Evolutionary conservation across 2,113 vertebrate species (phyloP).

Genomic region (Leptocoma aspasia): DNA sequence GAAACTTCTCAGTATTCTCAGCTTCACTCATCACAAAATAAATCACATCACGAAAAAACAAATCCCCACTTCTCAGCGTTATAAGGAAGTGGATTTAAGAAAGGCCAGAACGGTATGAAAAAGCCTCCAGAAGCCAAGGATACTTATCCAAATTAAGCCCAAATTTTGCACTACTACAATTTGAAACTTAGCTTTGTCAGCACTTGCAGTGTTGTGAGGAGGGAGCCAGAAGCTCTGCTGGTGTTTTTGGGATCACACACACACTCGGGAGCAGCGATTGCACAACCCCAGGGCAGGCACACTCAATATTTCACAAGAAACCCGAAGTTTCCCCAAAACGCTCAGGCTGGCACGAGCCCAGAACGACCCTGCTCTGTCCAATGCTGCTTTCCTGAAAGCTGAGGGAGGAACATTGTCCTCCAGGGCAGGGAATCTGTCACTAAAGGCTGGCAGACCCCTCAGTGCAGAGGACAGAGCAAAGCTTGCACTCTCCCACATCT

Average conservation of each 20-base stretch:
- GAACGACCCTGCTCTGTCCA: not conserved
- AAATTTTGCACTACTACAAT: not conserved
- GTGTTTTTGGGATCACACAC: not conserved
- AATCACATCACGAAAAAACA: fast-evolving
- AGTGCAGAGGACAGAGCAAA: not conserved
- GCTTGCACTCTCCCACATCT: fast-evolving
- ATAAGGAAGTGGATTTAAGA: not conserved
- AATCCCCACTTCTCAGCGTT: not conserved
- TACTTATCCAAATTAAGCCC: not conserved
- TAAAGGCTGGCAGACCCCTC: not conserved
- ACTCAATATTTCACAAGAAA: not conserved
- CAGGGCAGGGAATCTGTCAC: not conserved
- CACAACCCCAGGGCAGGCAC: not conserved
- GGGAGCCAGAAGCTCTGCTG: not conserved
- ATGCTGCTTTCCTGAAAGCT: not conserved
- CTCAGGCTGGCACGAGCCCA: no score
- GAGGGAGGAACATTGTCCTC: not conserved
- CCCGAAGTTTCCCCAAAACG: not conserved
- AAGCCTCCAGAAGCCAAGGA: not conserved
- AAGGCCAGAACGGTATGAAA: fast-evolving
- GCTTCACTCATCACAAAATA: not conserved
- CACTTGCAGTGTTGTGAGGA: not conserved
- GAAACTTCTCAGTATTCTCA: not conserved
- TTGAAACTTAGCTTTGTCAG: not conserved
- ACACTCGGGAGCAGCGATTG: not conserved